Percentiles rank a stretch among this genome's conserved stretches.
Evolutionary conservation across 2,888 invertebrate species (phyloP).

Genomic region (Tachina grossa): DNA sequence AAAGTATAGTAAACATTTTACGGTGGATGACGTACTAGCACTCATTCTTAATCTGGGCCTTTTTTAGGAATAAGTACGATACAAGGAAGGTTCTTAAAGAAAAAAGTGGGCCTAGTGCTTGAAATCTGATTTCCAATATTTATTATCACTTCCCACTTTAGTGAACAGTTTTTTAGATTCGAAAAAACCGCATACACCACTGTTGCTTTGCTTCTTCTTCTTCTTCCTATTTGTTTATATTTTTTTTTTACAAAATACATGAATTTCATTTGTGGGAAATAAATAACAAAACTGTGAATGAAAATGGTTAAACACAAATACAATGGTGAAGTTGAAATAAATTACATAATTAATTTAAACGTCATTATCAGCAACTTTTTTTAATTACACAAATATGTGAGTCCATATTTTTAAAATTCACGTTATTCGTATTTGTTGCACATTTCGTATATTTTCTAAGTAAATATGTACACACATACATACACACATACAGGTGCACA

Average conservation of each 20-base stretch:
- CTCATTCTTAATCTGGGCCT: too few species aligned
- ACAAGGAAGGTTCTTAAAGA: too few species aligned
- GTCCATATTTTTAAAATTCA: not conserved
- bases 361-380: conserved; percentile 23
- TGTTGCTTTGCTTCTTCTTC: conserved; percentile 12
- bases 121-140: too few species aligned
- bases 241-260: conserved; percentile 35
- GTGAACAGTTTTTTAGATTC: not conserved
- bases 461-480: not conserved
- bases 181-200: not conserved
- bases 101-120: too few species aligned
- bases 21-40: too few species aligned
- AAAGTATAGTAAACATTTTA: too few species aligned
- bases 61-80: too few species aligned
- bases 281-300: conserved; percentile 23
- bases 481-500: too few species aligned
- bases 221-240: conserved; percentile 25
- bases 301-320: conserved; percentile 26
- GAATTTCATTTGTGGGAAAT: conserved; percentile 62
- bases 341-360: conserved; percentile 16
- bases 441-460: not conserved
- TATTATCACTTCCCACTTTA: not conserved
- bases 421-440: conserved; percentile 12
- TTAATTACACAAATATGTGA: not conserved
- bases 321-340: conserved; percentile 36